Evolutionary conservation across 2,113 vertebrate species (phyloP), one percentile per base, ranked within the genome.

Genomic region (Rhinoderma darwinii): DNA sequence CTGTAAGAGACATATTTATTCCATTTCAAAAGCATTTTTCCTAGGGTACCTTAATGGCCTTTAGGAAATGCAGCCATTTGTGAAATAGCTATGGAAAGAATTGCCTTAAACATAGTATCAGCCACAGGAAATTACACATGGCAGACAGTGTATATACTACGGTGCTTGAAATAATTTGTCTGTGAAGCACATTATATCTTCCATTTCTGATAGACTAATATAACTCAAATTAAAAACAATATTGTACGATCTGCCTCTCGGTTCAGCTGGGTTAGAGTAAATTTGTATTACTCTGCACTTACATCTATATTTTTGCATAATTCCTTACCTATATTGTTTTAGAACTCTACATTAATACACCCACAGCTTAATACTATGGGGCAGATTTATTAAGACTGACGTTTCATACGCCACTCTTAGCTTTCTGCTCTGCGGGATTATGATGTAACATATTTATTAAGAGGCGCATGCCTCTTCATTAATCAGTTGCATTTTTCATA

Each of bases 1-100:
- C 75, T 79, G 84, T 54, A 80, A 54, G 43, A 66, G 35, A 86
- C 27, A 44, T 70, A 86, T 68, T 86, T 61, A 86, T 79, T 80
- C 59, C 32, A 79, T 54, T 41, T 70, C 59, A 39, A 79, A 78
- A 56, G 75, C 9, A 78, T 86, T 79, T 78, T 70, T 86, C 77
- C 75, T 80, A 80, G 74, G 51, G 74, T 86, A 50, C 44, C 30
- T 70, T 79, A 86, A 86, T 86, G 75, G 84, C 75, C 27, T 86
- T 80, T 86, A 51, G 68, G 70, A 86, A 86, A 79, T 86, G 74
- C 61, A 80, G 61, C 61, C 59, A 86, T 86, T 86, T 86, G 61
- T 86, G 84, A 80, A 79, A 86, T 78, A 68, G 75, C 74, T 79
- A 54, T 79, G 84, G 75, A 86, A 79, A 63, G 83, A 86, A 86